These are phyloP conservation scores for Catocala fraxini DNA, from an alignment of 2,888 invertebrate genomes.

Conservation along the genomic window DNA sequence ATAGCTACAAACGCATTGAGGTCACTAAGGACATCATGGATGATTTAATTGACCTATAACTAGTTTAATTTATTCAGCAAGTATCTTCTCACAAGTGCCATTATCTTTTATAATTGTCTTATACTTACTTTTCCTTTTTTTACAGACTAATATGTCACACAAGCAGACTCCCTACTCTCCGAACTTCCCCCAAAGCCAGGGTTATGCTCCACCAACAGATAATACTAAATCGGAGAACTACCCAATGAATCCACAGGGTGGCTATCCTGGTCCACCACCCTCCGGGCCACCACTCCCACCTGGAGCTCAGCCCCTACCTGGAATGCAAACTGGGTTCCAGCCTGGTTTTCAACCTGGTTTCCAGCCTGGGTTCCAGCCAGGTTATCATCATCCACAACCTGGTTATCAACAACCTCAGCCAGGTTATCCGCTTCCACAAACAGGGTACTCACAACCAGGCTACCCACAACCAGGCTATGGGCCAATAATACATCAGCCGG, in stretches of 20 bases:
- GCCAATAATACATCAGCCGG: conserved; percentile 70
- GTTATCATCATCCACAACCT: conserved; percentile 48
- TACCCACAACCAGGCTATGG: conserved; percentile 55
- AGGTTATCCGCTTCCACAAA: conserved; percentile 49
- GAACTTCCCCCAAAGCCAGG: conserved; percentile 79
- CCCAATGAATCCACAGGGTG: conserved; percentile 68
- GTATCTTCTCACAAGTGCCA: no score
- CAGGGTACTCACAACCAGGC: conserved; percentile 48
- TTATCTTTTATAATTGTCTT: no score
- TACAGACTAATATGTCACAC: conserved; percentile 77
- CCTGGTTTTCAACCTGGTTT: conserved; percentile 72
- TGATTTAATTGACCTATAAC: not conserved
- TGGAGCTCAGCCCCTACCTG: conserved; percentile 73
- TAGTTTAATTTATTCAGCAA: not conserved
- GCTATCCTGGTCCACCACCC: conserved; percentile 69
- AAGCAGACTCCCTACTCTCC: conserved; percentile 78
- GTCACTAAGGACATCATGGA: conserved; percentile 12
- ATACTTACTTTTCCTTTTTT: conserved; percentile 10
- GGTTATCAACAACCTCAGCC: conserved; percentile 65
- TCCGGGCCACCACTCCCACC: conserved; percentile 65
- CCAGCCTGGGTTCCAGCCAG: conserved; percentile 69
- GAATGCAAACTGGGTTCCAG: conserved; percentile 77
- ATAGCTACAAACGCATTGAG: conserved; percentile 5
- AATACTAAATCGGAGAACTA: conserved; percentile 65
- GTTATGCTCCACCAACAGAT: conserved; percentile 77